Base-by-base conservation (phyloP, 2,113 vertebrate species). In the Shinisaurus crocodilurus region DNA sequence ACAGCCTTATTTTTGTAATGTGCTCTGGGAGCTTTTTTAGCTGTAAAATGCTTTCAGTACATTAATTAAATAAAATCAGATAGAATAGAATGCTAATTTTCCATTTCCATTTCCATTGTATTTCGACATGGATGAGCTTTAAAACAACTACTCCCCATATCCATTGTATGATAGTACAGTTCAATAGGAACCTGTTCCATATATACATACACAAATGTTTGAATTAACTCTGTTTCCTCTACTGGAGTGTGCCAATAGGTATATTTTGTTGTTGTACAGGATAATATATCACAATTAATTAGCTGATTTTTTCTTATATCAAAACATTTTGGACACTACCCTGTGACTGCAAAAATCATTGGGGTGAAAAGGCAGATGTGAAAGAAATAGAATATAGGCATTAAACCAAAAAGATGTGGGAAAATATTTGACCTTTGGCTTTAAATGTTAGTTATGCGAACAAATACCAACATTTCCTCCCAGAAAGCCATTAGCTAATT, bases 401-500 rank as follows among this genome's bases (percentile, higher is more conserved):
- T 10, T 77, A 90, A 92, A 91, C 23, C 3, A 25, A 86, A 87
- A 95, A 32, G 18, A 82, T 87, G 43, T 74, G 34, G 82, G 54
- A 91, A 91, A 90, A 91, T 2, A 86, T 3, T 5, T 86, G 5
- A 84, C 16, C 27, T 88, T 92, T 88, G 65, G 40, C 67, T 91
- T 29, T 90, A 15, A 91, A 75, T 88, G 32, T 91, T 90, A 1
- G 34, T 90, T 37, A 88, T 74, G 83, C 25, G 67, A 95, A 94
- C 1, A 89, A 50, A 81, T 3, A 67, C 5, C 54, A 63, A 3
- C 32, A 74, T 50, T 37, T 90, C 86, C 86, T 93, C 50, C 45
- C 75, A 91, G 87, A 0, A 88, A 92, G 60, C 77, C 83, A 43
- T 91, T 91, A 91, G 57, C 20, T 93, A 93, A 91, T 72, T 93